Evolutionary conservation across 2,113 vertebrate species (phyloP), one percentile per base, ranked within the genome.

Genomic region (Colinus virginianus): DNA sequence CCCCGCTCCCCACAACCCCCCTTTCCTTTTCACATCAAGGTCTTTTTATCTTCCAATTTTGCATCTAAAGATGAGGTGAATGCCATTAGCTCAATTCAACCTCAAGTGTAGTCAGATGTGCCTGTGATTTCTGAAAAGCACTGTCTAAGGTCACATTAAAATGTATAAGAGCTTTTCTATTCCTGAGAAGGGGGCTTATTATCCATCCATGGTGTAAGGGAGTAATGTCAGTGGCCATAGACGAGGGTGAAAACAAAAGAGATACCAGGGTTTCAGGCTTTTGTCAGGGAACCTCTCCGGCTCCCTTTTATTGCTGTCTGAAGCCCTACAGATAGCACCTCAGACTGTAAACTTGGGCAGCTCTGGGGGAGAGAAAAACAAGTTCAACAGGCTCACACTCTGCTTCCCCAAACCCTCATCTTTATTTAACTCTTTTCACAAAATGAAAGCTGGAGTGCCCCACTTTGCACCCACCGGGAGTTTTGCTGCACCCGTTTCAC

Each of bases 31-130:
- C 97, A 97, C 97, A 98, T 98, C 97, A 98, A 98, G 97, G 97
- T 97, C 98, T 98, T 98, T 98, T 98, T 98, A 98, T 98, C 98
- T 98, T 98, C 97, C 98, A 98, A 98, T 98, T 98, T 98, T 97
- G 98, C 97, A 97, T 98, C 98, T 98, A 98, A 98, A 98, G 98
- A 98, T 96, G 97, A 98, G 98, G 98, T 98, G 98, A 98, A 98
- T 98, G 97, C 98, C 98, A 98, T 98, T 98, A 98, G 98, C 98
- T 98, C 98, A 98, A 98, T 98, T 98, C 98, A 98, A 97, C 96
- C 97, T 98, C 97, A 98, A 98, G 98, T 98, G 98, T 97, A 98
- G 98, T 98, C 98, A 98, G 98, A 98, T 98, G 97, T 98, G 97
- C 97, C 97, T 97, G 97, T 97, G 97, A 97, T 98, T 98, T 98